Evolutionary conservation across 2,888 invertebrate species (phyloP), one percentile per base, ranked within the genome.

Genomic region (Drosophila nr. perissopoda): DNA sequence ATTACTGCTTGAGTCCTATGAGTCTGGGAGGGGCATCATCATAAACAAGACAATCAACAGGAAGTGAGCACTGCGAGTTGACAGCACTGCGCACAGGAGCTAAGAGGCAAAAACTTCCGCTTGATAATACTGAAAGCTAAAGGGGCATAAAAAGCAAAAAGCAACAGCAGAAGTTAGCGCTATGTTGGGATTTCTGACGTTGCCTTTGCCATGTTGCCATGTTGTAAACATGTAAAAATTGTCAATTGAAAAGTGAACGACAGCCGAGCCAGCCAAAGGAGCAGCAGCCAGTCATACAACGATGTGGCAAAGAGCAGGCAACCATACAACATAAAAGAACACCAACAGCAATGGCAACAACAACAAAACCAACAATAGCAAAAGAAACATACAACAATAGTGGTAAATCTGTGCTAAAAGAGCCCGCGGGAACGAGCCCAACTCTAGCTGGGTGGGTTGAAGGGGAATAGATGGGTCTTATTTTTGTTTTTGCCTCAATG

Each of bases 221-320:
- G 78, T 73, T 80, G 83, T 82, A 82, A 82, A 76, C 82, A 82
- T 78, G 80, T 73, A 80, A 82, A 82, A 82, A 82, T 82, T 82
- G 82, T 78, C 82, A 80, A 82, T 82, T 82, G 78, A 72, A 78
- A 72, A 69, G 73, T 49, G 45, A 75, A 60, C 70, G 72, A 57
- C 62, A 72, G 65, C 49, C 27, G 45, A 45, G 45, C 2, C 33
- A 33, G 33, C 51, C 52, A 52, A 52, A 38, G 62, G 36, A 63
- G 42, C 42, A 54, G 36, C 36, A 58, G 49, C 54, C 45, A 76
- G 42, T 73, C 80, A 69, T 69, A 76, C 73, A 73, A 80, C 80
- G 78, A 67, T 73, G 80, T 78, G 80, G 63, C 76, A 78, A 72
- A 61, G 66, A 66, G 29, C 69, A 52, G 68, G 68, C 78, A 73